Conservation (phyloP, 1,140 invertebrate species). For the Calosoma granatense region DNA sequence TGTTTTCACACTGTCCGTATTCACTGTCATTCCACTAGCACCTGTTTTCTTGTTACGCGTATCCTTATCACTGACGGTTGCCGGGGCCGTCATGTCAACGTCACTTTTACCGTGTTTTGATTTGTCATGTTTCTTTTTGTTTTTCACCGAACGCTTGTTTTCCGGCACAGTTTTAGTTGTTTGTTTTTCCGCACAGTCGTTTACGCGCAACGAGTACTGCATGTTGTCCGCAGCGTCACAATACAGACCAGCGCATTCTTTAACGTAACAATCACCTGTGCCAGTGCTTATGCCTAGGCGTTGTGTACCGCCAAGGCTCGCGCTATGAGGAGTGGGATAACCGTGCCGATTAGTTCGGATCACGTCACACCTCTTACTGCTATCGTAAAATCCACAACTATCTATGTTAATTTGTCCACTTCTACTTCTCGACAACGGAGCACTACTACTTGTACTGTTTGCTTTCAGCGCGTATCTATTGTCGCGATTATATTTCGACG, state of each 20-base stretch:
- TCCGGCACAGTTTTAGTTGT: not conserved
- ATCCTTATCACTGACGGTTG: not conserved
- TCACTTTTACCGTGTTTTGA: not conserved
- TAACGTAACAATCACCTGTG: not conserved
- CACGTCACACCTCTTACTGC: not conserved
- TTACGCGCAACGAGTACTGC: not conserved
- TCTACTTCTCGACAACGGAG: not conserved
- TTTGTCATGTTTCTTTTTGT: slow-evolving; percentile 1
- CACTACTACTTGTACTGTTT: not conserved
- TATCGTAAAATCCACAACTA: not conserved
- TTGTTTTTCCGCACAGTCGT: not conserved
- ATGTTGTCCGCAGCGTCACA: not conserved
- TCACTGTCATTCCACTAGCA: not conserved
- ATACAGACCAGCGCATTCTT: not conserved
- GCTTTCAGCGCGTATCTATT: not conserved
- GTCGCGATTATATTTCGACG: not conserved
- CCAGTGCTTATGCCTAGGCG: not conserved
- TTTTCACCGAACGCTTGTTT: not conserved
- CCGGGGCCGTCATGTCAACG: not conserved
- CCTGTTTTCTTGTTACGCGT: not conserved
- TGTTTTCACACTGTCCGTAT: slow-evolving; percentile 15
- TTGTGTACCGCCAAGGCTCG: not conserved
- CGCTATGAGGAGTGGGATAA: not conserved
- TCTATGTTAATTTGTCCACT: not conserved
- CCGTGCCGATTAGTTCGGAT: not conserved